phyloP scores from a whole-genome alignment of 2,797 vertebrate species.

The Clamator glandarius region DNA sequence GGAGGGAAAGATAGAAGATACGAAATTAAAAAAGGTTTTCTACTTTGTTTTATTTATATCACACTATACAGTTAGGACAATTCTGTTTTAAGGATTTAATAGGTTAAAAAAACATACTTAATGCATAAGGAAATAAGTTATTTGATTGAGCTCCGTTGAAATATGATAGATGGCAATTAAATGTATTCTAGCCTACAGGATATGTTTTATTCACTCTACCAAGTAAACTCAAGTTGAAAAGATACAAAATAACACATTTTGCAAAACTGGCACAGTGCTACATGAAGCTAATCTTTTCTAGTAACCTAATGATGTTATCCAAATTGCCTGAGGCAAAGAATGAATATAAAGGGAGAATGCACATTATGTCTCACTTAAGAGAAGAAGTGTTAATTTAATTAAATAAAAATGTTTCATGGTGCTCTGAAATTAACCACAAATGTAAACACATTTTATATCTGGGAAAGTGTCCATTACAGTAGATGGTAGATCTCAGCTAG shows the following conservation, averaged over 20 bases:
- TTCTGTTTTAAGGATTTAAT: constrained; percentile 51
- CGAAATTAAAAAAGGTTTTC: constrained; percentile 35
- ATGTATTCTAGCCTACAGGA: constrained; percentile 63
- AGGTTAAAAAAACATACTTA: constrained; percentile 60
- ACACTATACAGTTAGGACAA: constrained; percentile 1
- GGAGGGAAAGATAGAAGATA: not conserved
- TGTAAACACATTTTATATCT: constrained; percentile 15
- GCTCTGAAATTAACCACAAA: constrained; percentile 63
- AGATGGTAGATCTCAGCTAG: constrained; percentile 2
- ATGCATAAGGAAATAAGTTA: constrained; percentile 69
- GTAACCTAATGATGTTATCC: constrained; percentile 63
- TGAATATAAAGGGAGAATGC: constrained; percentile 60
- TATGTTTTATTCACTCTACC: constrained; percentile 64
- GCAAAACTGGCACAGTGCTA: constrained; percentile 63
- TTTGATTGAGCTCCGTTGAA: constrained; percentile 49
- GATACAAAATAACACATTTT: constrained; percentile 59
- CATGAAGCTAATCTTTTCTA: constrained; percentile 63
- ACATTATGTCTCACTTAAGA: constrained; percentile 49
- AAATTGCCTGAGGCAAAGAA: constrained; percentile 71
- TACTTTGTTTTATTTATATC: not conserved
- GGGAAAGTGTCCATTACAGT: constrained; percentile 13
- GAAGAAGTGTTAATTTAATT: constrained; percentile 58
- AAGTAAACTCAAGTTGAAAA: constrained; percentile 57
- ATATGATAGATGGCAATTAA: constrained; percentile 71
- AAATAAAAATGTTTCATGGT: constrained; percentile 50